A percentile compares a stretch with the other conserved stretches of the same genome.
Evolutionary conservation across 2,797 vertebrate species (phyloP).

Genomic region (Coregonus sp.): DNA sequence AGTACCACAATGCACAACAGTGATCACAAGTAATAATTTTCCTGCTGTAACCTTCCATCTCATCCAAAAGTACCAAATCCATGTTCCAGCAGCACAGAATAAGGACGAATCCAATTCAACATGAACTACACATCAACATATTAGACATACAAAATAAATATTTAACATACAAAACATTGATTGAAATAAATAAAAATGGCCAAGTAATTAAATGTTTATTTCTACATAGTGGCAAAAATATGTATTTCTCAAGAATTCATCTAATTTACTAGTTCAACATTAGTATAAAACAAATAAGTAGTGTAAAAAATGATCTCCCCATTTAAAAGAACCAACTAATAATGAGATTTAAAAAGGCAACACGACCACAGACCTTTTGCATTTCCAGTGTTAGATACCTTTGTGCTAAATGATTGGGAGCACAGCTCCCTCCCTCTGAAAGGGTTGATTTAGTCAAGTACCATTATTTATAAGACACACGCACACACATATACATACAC

Average conservation of each 20-base stretch:
- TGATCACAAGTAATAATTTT: neutral
- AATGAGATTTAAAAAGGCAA: neutral
- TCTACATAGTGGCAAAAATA: neutral
- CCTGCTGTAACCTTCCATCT: neutral
- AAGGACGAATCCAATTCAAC: neutral
- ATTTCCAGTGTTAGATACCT: conserved; percentile 1
- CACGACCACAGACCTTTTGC: neutral
- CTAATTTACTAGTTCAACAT: neutral
- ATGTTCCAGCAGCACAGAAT: neutral
- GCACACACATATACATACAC: too few relatives aligned
- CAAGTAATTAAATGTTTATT: neutral
- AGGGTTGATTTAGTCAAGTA: neutral
- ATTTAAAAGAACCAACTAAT: conserved; percentile 15
- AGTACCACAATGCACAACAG: neutral
- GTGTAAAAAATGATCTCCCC: conserved; percentile 2
- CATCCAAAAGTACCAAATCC: neutral
- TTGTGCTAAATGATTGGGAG: neutral
- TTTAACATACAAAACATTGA: neutral
- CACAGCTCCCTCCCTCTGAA: too few relatives aligned
- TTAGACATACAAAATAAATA: neutral
- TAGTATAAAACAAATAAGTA: neutral
- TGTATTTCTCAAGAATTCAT: neutral
- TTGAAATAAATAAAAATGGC: neutral
- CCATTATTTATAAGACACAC: neutral
- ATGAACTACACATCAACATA: neutral